Conservation (phyloP, 92 coral and sea anemone species). For the Zoanthus solanderi region DNA sequence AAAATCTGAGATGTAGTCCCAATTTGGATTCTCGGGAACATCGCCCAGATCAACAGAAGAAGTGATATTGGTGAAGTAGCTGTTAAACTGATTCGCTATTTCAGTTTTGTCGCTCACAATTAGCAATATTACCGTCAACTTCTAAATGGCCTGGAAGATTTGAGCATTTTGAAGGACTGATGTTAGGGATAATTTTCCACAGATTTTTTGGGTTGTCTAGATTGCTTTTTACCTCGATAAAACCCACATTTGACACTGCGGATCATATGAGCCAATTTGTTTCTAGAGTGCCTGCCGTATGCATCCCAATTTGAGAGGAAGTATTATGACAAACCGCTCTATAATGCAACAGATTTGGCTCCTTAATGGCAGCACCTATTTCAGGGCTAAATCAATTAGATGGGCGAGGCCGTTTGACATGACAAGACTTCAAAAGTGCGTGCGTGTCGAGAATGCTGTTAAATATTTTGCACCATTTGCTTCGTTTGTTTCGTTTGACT, state of each 20-base stretch:
- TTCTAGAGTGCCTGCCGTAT: slow-evolving; percentile 23
- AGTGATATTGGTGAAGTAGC: slow-evolving; percentile 48
- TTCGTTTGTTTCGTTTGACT: slow-evolving; percentile 23
- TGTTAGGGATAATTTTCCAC: slow-evolving; percentile 55
- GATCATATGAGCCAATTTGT: slow-evolving; percentile 29
- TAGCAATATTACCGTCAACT: slow-evolving; percentile 32
- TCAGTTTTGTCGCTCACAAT: slow-evolving; percentile 40
- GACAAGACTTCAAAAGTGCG: slow-evolving; percentile 39
- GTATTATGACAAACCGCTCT: slow-evolving; percentile 10
- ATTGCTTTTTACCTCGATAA: slow-evolving; percentile 39
- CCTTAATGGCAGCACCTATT: slow-evolving; percentile 37
- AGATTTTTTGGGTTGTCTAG: slow-evolving; percentile 57
- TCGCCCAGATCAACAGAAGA: slow-evolving; percentile 43
- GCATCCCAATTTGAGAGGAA: not conserved
- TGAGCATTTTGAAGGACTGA: slow-evolving; percentile 56
- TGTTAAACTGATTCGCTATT: slow-evolving; percentile 50
- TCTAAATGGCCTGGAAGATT: slow-evolving; percentile 53
- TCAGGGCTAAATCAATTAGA: slow-evolving; percentile 28
- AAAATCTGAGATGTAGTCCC: slow-evolving; percentile 28
- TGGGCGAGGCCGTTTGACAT: slow-evolving; percentile 28
- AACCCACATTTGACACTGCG: slow-evolving; percentile 10
- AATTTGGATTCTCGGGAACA: slow-evolving; percentile 38
- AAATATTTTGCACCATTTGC: slow-evolving; percentile 53
- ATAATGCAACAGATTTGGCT: slow-evolving; percentile 19
- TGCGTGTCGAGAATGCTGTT: slow-evolving; percentile 30